Base-by-base conservation (phyloP, 1,140 invertebrate genomes). In the Mizuhopecten yessoensis region DNA sequence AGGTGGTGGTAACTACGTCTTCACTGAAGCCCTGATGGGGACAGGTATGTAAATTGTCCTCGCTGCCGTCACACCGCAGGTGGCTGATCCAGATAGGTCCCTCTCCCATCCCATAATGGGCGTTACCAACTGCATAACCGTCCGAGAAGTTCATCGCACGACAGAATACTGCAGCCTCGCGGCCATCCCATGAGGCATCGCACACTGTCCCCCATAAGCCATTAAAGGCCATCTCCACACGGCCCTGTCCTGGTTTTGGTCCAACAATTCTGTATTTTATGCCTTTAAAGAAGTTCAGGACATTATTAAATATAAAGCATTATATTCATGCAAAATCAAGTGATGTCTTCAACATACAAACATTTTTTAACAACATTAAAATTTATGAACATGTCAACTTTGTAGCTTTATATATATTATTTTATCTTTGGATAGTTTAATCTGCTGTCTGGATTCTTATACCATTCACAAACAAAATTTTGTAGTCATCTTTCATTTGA, bases 151-250 rank as follows among this genome's bases (percentile, higher is more conserved):
- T 91, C 42, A 93, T 90, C 23, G 93, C 90, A 42, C 95, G 93
- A 91, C 95, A 96, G 9, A 95, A 91, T 10, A 96, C 95, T 15
- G 87, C 42, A 10, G 95, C 94, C 87, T 95, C 95, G 23, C 86
- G 90, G 36, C 93, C 88, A 34, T 95, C 93, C 94, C 94, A 96
- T 33, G 90, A 92, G 33, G 93, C 88, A 91, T 95, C 93, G 92
- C 95, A 96, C 0, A 96, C 91, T 2, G 95, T 96, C 0, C 96
- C 96, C 95, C 95, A 96, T 29, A 89, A 75, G 29, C 93, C 92
- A 87, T 94, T 93, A 13, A 96, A 96, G 96, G 97, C 97, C 0
- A 98, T 97, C 97, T 98, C 98, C 17, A 98, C 95, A 90, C 98
- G 97, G 15, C 98, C 98, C 95, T 98, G 97, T 33, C 91, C 90